Percentiles rank a stretch among this genome's conserved stretches.
Conservation (phyloP, 1,140 invertebrate genomes). For the Antheraea pernyi region DNA sequence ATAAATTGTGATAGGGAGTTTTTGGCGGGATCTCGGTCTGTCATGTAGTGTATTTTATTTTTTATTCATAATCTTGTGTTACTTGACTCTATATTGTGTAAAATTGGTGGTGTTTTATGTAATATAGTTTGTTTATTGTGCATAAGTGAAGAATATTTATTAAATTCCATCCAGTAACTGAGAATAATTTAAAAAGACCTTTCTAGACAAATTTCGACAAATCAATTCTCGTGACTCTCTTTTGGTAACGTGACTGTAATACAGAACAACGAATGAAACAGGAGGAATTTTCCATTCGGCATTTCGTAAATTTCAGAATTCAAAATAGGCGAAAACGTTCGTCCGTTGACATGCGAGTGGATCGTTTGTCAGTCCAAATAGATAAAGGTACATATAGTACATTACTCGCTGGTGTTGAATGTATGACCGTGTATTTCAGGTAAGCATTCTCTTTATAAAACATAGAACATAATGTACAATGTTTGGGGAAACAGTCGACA, state of each 20-base stretch:
- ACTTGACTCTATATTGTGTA: too few relatives aligned
- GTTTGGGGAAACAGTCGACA: background rate
- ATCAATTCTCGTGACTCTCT: conserved; percentile 41
- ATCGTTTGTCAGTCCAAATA: conserved; percentile 7
- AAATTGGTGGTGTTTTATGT: too few relatives aligned
- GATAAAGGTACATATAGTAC: conserved; percentile 6
- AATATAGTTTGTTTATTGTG: too few relatives aligned
- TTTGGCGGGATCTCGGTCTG: too few relatives aligned
- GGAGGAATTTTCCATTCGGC: conserved; percentile 3
- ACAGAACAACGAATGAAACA: conserved; percentile 26
- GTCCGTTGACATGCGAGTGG: conserved; percentile 1
- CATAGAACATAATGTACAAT: background rate
- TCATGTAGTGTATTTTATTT: too few relatives aligned
- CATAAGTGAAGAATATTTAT: too few relatives aligned
- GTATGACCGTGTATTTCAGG: background rate
- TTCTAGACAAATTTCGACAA: background rate
- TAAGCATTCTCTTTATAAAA: conserved; percentile 3
- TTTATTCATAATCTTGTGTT: too few relatives aligned
- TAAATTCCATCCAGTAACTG: background rate
- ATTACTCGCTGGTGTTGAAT: background rate
- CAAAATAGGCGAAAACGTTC: conserved; percentile 1
- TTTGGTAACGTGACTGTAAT: conserved; percentile 48
- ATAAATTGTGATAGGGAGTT: too few relatives aligned
- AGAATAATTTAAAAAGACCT: background rate
- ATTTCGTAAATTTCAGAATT: conserved; percentile 8